Evolutionary conservation across 2,797 vertebrate genomes (phyloP).

Genomic region (Huso huso): DNA sequence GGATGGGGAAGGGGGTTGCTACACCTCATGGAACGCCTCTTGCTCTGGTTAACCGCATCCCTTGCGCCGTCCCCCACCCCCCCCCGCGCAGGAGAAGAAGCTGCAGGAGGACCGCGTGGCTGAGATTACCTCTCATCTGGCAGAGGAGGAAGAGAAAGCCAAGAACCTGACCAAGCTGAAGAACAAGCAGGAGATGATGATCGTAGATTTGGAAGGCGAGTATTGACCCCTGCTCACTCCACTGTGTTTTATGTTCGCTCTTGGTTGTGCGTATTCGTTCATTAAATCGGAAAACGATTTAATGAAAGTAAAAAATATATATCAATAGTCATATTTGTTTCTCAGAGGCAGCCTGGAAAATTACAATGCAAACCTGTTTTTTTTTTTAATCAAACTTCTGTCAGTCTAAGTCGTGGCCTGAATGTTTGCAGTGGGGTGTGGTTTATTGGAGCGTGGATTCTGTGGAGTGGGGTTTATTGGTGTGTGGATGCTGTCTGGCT

Average conservation of each 20-base stretch:
- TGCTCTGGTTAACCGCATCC: neutral
- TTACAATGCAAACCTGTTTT: too few species aligned
- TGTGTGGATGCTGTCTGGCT: neutral
- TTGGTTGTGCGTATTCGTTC: too few species aligned
- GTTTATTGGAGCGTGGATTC: neutral
- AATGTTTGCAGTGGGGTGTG: constrained; percentile 3
- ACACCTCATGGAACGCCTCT: neutral
- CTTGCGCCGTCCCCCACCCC: neutral
- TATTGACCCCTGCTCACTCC: too few species aligned
- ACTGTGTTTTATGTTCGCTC: too few species aligned
- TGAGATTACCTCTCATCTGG: constrained; percentile 80
- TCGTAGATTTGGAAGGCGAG: constrained; percentile 85
- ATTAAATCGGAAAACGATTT: too few species aligned
- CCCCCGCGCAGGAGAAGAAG: constrained; percentile 77
- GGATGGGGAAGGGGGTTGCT: neutral
- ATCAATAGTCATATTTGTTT: too few species aligned
- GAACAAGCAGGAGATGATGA: constrained; percentile 95
- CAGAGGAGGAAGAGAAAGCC: constrained; percentile 94
- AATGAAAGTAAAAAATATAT: too few species aligned
- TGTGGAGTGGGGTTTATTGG: neutral
- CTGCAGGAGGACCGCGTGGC: constrained; percentile 79
- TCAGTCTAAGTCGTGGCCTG: too few species aligned
- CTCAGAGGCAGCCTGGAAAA: too few species aligned
- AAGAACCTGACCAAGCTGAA: constrained; percentile 92
- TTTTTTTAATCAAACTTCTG: too few species aligned